Evolutionary conservation across 1,140 invertebrate species (phyloP).

Genomic region (Neodiprion lecontei): DNA sequence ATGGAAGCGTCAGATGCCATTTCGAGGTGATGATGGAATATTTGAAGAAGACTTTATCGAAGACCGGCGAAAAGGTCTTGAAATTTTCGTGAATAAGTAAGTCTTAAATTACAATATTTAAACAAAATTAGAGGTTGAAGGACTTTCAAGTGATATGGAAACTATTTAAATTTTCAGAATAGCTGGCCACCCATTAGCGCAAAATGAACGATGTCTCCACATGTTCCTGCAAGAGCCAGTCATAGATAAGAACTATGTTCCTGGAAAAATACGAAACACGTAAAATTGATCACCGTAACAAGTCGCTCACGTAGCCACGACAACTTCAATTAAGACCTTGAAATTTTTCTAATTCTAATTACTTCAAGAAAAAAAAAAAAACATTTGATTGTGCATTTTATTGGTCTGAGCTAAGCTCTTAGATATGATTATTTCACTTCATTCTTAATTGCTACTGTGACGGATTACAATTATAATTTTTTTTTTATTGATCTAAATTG

Average conservation of each 20-base stretch:
- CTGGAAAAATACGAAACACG: conserved; percentile 98
- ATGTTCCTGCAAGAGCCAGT: conserved; percentile 98
- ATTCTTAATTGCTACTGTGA: background rate
- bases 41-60: conserved; percentile 99
- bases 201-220: conserved; percentile 98
- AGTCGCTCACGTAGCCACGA: background rate
- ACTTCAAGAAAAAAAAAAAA: background rate
- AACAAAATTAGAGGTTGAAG: background rate
- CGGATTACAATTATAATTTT: background rate
- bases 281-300: conserved; percentile 58
- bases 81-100: conserved; percentile 98
- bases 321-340: background rate
- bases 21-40: conserved; percentile 97
- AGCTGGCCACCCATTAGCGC: conserved; percentile 98
- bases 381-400: background rate
- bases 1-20: conserved; percentile 97
- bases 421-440: background rate
- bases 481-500: background rate
- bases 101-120: conserved; percentile 35
- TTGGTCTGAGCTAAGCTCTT: background rate
- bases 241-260: conserved; percentile 99
- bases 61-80: conserved; percentile 96
- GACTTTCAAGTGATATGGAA: background rate
- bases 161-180: conserved; percentile 70
- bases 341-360: background rate